Conservation (phyloP, 2,888 invertebrate species). For the Rambutsinella grinnellia region DNA sequence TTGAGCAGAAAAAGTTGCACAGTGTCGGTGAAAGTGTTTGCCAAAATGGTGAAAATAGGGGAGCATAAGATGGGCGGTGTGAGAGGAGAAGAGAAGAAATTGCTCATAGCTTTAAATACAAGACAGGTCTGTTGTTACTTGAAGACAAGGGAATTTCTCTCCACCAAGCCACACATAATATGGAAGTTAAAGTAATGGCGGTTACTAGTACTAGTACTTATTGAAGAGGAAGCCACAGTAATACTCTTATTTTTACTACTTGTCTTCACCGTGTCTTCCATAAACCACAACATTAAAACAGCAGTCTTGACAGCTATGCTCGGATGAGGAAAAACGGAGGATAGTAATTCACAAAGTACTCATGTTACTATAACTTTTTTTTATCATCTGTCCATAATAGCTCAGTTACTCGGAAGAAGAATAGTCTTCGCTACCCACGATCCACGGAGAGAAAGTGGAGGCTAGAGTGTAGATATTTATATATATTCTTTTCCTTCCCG, state of each 20-base stretch:
- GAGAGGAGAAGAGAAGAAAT: constrained; percentile 33
- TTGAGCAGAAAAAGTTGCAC: background rate
- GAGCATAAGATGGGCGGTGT: constrained; percentile 40
- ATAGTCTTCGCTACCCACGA: background rate
- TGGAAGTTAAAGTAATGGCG: background rate
- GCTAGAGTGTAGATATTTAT: too few relatives aligned
- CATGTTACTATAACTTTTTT: constrained; percentile 51
- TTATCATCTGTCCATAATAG: constrained; percentile 51
- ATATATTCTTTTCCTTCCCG: background rate
- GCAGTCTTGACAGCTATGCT: constrained; percentile 51
- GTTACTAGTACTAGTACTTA: background rate
- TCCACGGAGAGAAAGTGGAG: too few relatives aligned
- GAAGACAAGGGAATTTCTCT: constrained; percentile 16
- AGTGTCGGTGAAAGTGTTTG: constrained; percentile 27
- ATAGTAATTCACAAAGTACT: constrained; percentile 47
- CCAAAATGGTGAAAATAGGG: constrained; percentile 44
- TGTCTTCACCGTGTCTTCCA: constrained; percentile 31
- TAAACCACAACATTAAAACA: constrained; percentile 56
- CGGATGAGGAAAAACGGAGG: constrained; percentile 34
- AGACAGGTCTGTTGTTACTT: constrained; percentile 6
- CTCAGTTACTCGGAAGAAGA: constrained; percentile 18
- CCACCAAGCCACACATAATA: constrained; percentile 3
- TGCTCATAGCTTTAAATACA: constrained; percentile 20
- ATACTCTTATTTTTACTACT: constrained; percentile 30
- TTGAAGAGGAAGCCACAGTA: background rate